phyloP scores from a whole-genome alignment of 2,888 invertebrate genomes.

The Caradrina clavipalpis region DNA sequence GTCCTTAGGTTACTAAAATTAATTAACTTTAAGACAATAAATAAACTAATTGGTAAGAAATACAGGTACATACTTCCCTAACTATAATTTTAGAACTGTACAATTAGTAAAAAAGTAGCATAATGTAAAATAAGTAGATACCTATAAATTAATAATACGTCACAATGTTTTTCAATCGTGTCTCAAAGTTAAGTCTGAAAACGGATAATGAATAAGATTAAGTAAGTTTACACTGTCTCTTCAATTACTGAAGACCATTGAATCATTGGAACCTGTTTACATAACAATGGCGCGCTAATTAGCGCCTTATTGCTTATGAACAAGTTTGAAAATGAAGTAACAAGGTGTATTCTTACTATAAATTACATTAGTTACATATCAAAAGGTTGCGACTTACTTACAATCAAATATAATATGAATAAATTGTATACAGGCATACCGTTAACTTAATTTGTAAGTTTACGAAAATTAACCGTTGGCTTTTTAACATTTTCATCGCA shows the following conservation, averaged over 20 bases:
- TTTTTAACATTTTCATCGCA: constrained; percentile 54
- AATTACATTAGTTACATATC: neutral
- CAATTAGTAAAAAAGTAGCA: constrained; percentile 30
- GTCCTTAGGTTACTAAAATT: constrained; percentile 39
- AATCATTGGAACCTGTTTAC: neutral
- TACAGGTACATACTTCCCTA: constrained; percentile 66
- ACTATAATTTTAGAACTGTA: constrained; percentile 44
- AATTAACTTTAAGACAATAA: constrained; percentile 59
- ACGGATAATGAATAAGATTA: neutral
- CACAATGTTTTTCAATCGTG: neutral
- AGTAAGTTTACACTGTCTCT: neutral
- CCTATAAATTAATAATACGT: neutral
- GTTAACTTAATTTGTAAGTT: constrained; percentile 35
- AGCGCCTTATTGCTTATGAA: neutral
- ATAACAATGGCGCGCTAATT: neutral
- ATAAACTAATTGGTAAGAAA: constrained; percentile 66
- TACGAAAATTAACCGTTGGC: constrained; percentile 46
- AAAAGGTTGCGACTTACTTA: neutral
- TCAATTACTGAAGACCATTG: neutral
- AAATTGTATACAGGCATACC: constrained; percentile 17
- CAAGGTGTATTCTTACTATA: neutral
- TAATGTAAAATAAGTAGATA: constrained; percentile 3
- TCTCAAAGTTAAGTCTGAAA: neutral
- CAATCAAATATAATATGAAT: constrained; percentile 33
- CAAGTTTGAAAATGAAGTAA: neutral